Conservation (phyloP, 2,888 invertebrate species). For the Trissolcus brochymenae region DNA sequence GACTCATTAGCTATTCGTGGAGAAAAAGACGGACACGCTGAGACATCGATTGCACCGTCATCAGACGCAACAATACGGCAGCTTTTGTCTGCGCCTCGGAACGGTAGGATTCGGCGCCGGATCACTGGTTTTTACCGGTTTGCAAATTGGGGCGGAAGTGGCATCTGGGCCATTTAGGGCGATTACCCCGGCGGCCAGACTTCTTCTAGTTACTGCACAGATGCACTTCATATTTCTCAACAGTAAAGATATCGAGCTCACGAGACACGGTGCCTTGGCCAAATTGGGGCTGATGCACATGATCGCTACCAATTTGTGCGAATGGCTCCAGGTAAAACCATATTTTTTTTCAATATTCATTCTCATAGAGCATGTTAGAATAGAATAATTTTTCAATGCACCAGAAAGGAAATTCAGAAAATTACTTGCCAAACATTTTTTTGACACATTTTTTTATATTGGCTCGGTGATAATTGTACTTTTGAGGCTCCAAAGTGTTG, state of each 20-base stretch:
- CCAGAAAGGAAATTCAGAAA: too few species aligned
- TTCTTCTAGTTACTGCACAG: slow-evolving; percentile 90
- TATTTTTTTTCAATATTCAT: not conserved
- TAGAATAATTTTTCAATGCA: too few species aligned
- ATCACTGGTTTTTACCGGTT: slow-evolving; percentile 83
- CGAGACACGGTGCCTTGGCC: slow-evolving; percentile 83
- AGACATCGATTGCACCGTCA: slow-evolving; percentile 52
- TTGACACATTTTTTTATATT: too few species aligned
- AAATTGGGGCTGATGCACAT: slow-evolving; percentile 96
- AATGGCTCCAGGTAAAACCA: slow-evolving; percentile 87
- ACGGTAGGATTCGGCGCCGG: slow-evolving; percentile 81
- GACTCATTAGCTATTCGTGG: slow-evolving; percentile 37
- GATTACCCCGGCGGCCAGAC: slow-evolving; percentile 88
- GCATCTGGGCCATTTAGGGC: slow-evolving; percentile 78
- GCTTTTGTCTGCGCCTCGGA: slow-evolving; percentile 90
- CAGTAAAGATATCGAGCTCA: slow-evolving; percentile 84
- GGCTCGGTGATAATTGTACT: too few species aligned
- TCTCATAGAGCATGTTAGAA: too few species aligned
- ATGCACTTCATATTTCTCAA: slow-evolving; percentile 96
- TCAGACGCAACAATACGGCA: slow-evolving; percentile 82
- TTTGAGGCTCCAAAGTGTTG: too few species aligned
- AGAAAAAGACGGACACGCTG: slow-evolving; percentile 34
- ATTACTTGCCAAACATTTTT: too few species aligned
- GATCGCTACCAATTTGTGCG: slow-evolving; percentile 94
- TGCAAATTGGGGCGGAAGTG: slow-evolving; percentile 80